Conservation (phyloP, 2,888 invertebrate species). For the Eupithecia pulchellata region DNA sequence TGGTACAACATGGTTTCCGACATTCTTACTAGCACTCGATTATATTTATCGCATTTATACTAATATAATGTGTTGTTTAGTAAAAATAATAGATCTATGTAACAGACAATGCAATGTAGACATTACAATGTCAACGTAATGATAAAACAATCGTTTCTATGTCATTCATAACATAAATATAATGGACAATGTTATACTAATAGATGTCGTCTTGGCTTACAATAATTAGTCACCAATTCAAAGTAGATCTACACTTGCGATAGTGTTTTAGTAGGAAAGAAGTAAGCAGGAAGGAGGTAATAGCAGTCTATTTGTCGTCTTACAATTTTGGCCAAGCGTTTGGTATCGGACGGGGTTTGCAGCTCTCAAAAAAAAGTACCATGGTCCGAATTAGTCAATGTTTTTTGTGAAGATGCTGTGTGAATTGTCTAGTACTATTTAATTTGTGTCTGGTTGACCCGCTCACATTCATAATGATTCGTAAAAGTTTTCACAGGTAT, state of each 20-base stretch:
- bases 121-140: background rate
- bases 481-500: no score
- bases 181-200: background rate
- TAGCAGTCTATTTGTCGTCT: background rate
- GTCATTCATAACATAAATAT: background rate
- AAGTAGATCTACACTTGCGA: background rate
- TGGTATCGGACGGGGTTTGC: background rate
- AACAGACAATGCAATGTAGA: slow-evolving; percentile 4
- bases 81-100: no score
- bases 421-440: no score
- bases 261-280: background rate
- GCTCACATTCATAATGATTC: no score
- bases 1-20: no score
- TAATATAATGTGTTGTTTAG: no score
- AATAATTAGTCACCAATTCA: background rate
- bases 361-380: background rate
- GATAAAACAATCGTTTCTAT: slow-evolving; percentile 5
- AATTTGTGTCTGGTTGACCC: no score
- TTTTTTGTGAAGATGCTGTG: no score
- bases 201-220: background rate
- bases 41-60: no score
- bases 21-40: no score
- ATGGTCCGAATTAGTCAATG: background rate
- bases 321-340: background rate
- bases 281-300: background rate